phyloP scores from a whole-genome alignment of 37 sponge, comb jelly and placozoan species.

The Ephydatia muelleri region DNA sequence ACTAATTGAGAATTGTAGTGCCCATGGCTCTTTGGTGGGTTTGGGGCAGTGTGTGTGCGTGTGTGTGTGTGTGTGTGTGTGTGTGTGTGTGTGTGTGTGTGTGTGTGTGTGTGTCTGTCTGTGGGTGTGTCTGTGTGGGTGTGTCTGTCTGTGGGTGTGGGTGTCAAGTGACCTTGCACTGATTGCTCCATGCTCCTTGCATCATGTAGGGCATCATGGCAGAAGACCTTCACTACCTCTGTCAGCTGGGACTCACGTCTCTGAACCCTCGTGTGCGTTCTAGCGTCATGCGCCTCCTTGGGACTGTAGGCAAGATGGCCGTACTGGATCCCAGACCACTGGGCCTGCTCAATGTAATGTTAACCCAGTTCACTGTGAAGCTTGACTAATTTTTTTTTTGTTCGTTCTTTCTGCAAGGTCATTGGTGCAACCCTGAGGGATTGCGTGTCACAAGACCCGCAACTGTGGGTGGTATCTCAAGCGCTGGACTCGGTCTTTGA shows the following conservation, averaged over 20 bases:
- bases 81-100: slow-evolving; percentile 6
- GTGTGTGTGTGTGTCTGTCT: not conserved
- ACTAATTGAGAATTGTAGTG: too few species aligned
- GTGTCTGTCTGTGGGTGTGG: too few species aligned
- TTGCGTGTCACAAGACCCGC: slow-evolving; percentile 11
- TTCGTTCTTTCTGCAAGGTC: not conserved
- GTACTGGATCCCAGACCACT: not conserved
- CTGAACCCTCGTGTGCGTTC: not conserved
- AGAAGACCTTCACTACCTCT: slow-evolving; percentile 3
- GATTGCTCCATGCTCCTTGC: too few species aligned
- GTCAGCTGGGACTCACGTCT: not conserved
- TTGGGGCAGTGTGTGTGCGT: too few species aligned
- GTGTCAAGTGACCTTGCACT: not conserved
- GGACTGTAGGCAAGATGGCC: slow-evolving; percentile 5
- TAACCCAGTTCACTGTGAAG: not conserved
- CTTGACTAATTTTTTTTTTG: not conserved
- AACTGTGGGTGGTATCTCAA: slow-evolving; percentile 34
- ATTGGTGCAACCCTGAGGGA: slow-evolving; percentile 30
- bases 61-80: too few species aligned
- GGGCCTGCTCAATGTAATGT: not conserved
- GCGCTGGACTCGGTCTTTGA: slow-evolving; percentile 44
- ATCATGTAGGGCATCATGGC: not conserved
- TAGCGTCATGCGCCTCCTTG: not conserved
- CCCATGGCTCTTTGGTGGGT: too few species aligned
- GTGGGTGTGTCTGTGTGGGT: not conserved